These are phyloP conservation scores for Argynnis bischoffii DNA, from an alignment of 2,888 invertebrate genomes.

Conservation along the genomic window DNA sequence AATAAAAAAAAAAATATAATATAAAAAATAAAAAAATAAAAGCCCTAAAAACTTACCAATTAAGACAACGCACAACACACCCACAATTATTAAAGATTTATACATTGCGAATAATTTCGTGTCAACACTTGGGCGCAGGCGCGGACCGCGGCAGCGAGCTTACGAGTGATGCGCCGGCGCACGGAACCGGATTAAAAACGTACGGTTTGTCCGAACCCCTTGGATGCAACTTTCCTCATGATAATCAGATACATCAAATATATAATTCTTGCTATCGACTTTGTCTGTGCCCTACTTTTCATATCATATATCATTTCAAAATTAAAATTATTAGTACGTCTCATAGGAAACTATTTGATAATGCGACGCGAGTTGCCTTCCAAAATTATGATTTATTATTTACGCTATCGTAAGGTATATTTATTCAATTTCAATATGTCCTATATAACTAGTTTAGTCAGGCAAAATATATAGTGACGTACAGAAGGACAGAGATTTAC, in stretches of 20 bases:
- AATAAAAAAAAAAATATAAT: not conserved
- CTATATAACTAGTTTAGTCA: too few relatives aligned
- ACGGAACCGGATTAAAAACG: slow-evolving; percentile 68
- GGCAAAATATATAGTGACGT: too few relatives aligned
- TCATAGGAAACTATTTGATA: too few relatives aligned
- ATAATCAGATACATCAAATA: slow-evolving; percentile 22
- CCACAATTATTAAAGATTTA: slow-evolving; percentile 64
- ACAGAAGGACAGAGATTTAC: too few relatives aligned
- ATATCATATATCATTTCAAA: too few relatives aligned
- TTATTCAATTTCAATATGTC: too few relatives aligned
- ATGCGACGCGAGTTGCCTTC: too few relatives aligned
- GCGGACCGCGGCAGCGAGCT: slow-evolving; percentile 59
- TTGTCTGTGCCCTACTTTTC: slow-evolving; percentile 9
- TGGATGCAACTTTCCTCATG: slow-evolving; percentile 38
- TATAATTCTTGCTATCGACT: not conserved
- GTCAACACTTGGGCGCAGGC: slow-evolving; percentile 43
- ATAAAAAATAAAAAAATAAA: not conserved
- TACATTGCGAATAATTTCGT: slow-evolving; percentile 55
- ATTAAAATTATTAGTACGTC: too few relatives aligned
- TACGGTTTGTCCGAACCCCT: slow-evolving; percentile 27
- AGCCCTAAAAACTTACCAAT: slow-evolving; percentile 59
- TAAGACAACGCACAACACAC: slow-evolving; percentile 66
- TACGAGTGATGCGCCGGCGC: slow-evolving; percentile 69
- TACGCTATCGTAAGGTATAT: too few relatives aligned
- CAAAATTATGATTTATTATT: too few relatives aligned